Evolutionary conservation across 2,888 invertebrate genomes (phyloP).

Genomic region (Caenorhabditis sp.): DNA sequence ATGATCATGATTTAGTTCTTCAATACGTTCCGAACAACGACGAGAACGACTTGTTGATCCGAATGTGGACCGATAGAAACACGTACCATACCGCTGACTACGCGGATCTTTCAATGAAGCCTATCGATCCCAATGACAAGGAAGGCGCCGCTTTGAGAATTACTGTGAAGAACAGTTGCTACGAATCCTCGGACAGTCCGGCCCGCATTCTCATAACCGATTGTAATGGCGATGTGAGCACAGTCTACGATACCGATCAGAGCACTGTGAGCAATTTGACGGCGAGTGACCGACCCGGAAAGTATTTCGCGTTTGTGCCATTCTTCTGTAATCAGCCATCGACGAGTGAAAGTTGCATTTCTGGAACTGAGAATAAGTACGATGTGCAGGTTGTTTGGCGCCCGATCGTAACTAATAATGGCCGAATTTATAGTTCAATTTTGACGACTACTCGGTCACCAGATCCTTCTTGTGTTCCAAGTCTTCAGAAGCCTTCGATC

Average conservation of each 20-base stretch:
- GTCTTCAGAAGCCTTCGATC: not conserved
- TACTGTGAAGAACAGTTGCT: not conserved
- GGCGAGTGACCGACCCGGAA: not conserved
- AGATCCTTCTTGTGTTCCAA: slow-evolving; percentile 20
- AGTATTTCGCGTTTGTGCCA: slow-evolving; percentile 20
- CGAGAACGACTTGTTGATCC: slow-evolving; percentile 18
- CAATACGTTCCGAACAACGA: slow-evolving; percentile 2
- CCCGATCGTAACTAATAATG: too few species aligned
- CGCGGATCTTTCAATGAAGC: not conserved
- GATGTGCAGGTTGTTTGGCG: slow-evolving; percentile 21
- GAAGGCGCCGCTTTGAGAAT: slow-evolving; percentile 15
- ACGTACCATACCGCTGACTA: slow-evolving; percentile 9
- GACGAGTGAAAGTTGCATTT: not conserved
- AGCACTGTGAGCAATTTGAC: not conserved
- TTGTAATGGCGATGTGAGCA: slow-evolving; percentile 22
- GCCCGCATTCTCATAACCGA: slow-evolving; percentile 22
- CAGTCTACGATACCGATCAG: slow-evolving; percentile 29
- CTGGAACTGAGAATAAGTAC: slow-evolving; percentile 22
- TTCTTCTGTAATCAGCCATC: slow-evolving; percentile 21
- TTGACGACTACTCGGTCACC: slow-evolving; percentile 13
- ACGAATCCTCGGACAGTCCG: not conserved
- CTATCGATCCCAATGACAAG: not conserved
- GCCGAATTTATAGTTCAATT: not conserved
- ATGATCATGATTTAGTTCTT: slow-evolving; percentile 5
- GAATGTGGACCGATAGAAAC: slow-evolving; percentile 21